Evolutionary conservation across 2,113 vertebrate species (phyloP), one percentile per base, ranked within the genome.

Genomic region (Nanorana parkeri): DNA sequence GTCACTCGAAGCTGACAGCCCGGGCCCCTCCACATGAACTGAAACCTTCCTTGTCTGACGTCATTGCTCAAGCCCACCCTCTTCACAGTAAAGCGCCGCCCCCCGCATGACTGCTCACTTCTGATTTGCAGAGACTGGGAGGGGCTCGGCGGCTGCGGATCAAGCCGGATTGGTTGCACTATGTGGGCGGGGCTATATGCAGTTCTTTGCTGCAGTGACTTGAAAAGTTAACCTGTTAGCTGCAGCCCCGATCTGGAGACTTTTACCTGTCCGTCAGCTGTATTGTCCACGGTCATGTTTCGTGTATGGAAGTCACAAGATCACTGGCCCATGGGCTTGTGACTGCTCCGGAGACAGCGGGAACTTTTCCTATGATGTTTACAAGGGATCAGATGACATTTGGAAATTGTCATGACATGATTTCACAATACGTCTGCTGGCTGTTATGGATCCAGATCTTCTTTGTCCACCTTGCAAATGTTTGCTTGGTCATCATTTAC

Each of bases 171-270:
- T 64, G 75, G 75, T 60, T 52, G 21, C 17, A 11, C 23, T 3
- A 20, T 26, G 5, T 60, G 68, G 52, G 67, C 54, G 68, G 36
- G 19, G 55, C 78, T 60, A 68, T 51, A 63, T 71, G 66, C 67
- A 71, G 65, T 41, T 63, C 67, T 80, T 80, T 80, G 78, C 78
- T 71, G 78, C 78, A 80, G 78, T 80, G 68, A 71, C 67, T 28
- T 54, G 41, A 56, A 26, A 6, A 32, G 28, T 75, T 75, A 75
- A 75, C 72, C 72, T 28, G 15, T 75, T 60, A 17, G 0, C 4
- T 23, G 29, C 29, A 60, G 28, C 20, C 20, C 0, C 5, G 17
- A 54, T 8, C 2, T 47, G 41, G 13, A 47, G 41, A 13, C 6
- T 2, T 47, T 47, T 47, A 47, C 41, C 41, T 47, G 41, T 11